Evolutionary conservation across 1,140 invertebrate species (phyloP).

Genomic region (Helicoverpa zea): DNA sequence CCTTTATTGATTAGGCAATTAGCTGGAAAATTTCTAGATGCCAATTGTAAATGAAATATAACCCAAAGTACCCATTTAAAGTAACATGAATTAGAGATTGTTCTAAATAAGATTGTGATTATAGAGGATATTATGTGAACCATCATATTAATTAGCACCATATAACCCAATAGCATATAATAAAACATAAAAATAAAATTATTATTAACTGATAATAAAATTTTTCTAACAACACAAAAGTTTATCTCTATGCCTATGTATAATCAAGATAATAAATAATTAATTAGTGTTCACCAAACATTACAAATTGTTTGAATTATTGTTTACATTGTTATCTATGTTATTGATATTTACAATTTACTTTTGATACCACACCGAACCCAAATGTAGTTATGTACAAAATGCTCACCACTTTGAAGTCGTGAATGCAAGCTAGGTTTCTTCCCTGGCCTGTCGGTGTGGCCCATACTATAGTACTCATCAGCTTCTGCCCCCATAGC

Average conservation of each 20-base stretch:
- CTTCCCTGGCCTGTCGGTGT: conserved; percentile 88
- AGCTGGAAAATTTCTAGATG: neutral
- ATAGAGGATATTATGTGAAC: neutral
- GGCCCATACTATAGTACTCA: conserved; percentile 89
- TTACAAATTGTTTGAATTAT: conserved; percentile 1
- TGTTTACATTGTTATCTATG: conserved; percentile 13
- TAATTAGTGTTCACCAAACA: neutral
- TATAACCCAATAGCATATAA: conserved; percentile 4
- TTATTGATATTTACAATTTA: neutral
- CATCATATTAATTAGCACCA: conserved; percentile 2
- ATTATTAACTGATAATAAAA: too few relatives aligned
- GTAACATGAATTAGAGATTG: too few relatives aligned
- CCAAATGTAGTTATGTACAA: conserved; percentile 23
- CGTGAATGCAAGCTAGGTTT: conserved; percentile 96
- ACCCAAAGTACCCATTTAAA: neutral
- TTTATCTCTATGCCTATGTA: neutral
- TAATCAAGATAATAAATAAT: neutral
- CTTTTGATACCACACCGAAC: conserved; percentile 18
- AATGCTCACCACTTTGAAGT: conserved; percentile 92
- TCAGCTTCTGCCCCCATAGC: conserved; percentile 95
- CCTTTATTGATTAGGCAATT: neutral
- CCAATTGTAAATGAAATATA: neutral
- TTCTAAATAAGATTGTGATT: too few relatives aligned
- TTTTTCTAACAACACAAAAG: too few relatives aligned
- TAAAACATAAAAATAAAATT: neutral